These are phyloP conservation scores for Drosophila athabasca DNA, from an alignment of 1,140 invertebrate species.

Conservation along the genomic window DNA sequence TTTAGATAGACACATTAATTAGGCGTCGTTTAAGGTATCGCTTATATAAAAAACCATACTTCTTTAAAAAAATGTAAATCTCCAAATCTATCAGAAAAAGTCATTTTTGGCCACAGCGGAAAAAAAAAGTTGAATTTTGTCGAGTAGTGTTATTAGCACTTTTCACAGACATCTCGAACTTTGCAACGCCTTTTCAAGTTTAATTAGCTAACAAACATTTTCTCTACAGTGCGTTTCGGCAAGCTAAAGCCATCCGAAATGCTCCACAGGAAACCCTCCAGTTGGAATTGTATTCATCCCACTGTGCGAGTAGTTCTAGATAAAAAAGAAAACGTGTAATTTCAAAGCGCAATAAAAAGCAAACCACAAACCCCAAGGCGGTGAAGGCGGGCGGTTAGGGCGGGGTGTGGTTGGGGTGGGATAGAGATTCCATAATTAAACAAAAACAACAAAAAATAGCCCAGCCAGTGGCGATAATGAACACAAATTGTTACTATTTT, in stretches of 20 bases:
- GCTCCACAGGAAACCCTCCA: background rate
- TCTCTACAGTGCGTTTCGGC: slow-evolving; percentile 1
- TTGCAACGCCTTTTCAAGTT: slow-evolving; percentile 18
- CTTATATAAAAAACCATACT: no score
- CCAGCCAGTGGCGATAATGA: slow-evolving; percentile 50
- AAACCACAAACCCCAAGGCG: slow-evolving; percentile 13
- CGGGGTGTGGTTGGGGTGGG: background rate
- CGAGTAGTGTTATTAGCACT: slow-evolving; percentile 30
- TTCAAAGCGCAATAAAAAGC: slow-evolving; percentile 60
- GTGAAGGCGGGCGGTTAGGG: background rate
- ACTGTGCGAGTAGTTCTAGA: slow-evolving; percentile 16
- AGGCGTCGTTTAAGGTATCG: no score
- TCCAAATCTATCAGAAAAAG: no score
- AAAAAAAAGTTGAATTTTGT: no score
- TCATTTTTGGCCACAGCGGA: no score
- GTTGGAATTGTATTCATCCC: slow-evolving; percentile 12
- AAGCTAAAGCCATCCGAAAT: background rate
- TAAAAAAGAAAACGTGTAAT: slow-evolving; percentile 53
- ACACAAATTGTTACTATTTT: slow-evolving; percentile 74
- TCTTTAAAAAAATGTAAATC: no score
- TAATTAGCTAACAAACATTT: slow-evolving; percentile 30
- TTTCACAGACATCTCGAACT: background rate
- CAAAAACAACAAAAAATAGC: slow-evolving; percentile 7
- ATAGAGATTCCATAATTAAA: slow-evolving; percentile 53
- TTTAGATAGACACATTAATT: no score